Conservation (phyloP, 2,797 vertebrate species). For the Hybognathus amarus region DNA sequence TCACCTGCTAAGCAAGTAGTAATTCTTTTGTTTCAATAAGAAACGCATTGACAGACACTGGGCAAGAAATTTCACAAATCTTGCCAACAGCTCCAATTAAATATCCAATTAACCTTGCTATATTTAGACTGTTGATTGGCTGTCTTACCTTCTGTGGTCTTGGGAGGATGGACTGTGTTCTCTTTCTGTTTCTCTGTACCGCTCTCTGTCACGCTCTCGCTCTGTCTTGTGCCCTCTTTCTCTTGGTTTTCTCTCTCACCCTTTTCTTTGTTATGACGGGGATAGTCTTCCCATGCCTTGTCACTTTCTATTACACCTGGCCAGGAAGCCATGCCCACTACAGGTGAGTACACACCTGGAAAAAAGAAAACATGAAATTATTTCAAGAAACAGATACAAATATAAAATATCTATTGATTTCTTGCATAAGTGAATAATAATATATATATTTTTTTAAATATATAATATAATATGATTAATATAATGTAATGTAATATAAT, state of each 20-base stretch:
- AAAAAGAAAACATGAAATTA: neutral
- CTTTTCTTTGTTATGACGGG: constrained; percentile 55
- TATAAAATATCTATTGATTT: neutral
- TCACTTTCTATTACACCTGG: constrained; percentile 45
- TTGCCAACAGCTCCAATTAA: constrained; percentile 8
- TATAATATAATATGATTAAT: neutral
- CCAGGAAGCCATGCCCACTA: constrained; percentile 43
- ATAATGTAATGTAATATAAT: neutral
- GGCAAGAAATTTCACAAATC: neutral
- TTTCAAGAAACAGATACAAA: constrained; percentile 6
- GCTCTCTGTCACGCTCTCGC: constrained; percentile 47
- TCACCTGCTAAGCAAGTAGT: neutral
- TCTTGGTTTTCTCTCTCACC: constrained; percentile 53
- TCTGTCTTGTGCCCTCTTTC: constrained; percentile 43
- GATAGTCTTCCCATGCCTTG: constrained; percentile 62
- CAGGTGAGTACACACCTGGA: constrained; percentile 63
- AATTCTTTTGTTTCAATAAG: neutral
- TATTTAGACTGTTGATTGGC: neutral
- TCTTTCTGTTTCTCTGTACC: constrained; percentile 47
- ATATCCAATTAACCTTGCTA: neutral
- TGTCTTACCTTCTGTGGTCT: constrained; percentile 64
- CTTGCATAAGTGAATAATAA: neutral
- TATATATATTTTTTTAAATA: too few species aligned
- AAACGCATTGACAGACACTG: neutral
- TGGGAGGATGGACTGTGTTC: constrained; percentile 53